These are phyloP conservation scores for Leuctra nigra DNA, from an alignment of 2,888 invertebrate species.

Conservation along the genomic window DNA sequence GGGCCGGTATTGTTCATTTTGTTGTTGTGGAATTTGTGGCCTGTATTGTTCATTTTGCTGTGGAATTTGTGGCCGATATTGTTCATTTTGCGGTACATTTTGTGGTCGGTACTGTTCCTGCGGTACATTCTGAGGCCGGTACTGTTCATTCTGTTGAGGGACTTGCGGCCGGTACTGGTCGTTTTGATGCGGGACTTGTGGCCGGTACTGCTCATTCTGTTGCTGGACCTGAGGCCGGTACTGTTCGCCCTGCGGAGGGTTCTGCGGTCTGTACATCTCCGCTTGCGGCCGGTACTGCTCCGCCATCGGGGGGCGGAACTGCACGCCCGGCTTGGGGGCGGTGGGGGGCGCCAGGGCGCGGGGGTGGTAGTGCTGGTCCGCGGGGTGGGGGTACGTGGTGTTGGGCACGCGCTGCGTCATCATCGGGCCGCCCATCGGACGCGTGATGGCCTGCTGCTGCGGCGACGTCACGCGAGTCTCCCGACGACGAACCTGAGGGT, in stretches of 20 bases:
- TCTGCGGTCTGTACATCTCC: slow-evolving; percentile 13
- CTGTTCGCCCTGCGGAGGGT: neutral
- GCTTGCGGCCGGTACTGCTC: neutral
- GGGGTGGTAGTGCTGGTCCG: slow-evolving; percentile 17
- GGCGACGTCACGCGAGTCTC: slow-evolving; percentile 27
- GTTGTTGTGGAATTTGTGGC: slow-evolving; percentile 2
- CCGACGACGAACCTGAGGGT: no score
- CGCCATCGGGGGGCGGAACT: neutral
- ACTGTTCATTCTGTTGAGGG: neutral
- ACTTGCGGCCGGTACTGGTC: slow-evolving; percentile 1
- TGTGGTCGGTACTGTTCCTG: slow-evolving; percentile 4
- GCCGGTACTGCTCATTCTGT: neutral
- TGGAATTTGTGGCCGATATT: slow-evolving; percentile 7
- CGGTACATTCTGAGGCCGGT: neutral
- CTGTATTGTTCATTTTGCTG: slow-evolving; percentile 3
- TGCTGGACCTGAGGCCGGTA: neutral
- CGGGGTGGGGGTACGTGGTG: slow-evolving; percentile 20
- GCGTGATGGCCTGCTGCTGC: slow-evolving; percentile 31
- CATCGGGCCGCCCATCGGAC: neutral
- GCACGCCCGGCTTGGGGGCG: slow-evolving; percentile 46
- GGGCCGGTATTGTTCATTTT: slow-evolving; percentile 10
- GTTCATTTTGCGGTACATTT: slow-evolving; percentile 4
- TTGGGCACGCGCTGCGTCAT: slow-evolving; percentile 19
- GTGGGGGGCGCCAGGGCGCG: slow-evolving; percentile 41
- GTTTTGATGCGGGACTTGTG: no score